Evolutionary conservation across 2,888 invertebrate species (phyloP).

Genomic region (Phoenoteleia sp.): DNA sequence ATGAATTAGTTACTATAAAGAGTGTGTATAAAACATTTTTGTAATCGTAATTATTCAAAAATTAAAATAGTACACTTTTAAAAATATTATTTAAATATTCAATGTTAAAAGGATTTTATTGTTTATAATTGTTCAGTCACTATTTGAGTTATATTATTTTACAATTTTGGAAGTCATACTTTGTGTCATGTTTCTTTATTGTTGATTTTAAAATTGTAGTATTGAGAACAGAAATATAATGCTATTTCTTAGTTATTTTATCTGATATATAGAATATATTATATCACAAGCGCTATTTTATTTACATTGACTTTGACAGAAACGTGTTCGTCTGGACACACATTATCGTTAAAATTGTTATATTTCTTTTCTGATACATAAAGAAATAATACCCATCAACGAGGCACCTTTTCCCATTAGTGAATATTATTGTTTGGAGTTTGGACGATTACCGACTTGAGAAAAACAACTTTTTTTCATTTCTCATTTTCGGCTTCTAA

Average conservation of each 20-base stretch:
- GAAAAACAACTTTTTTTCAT: background rate
- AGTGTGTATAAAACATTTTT: too few relatives aligned
- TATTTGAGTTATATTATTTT: background rate
- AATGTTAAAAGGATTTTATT: too few relatives aligned
- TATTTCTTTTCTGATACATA: constrained; percentile 24
- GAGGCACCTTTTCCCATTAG: constrained; percentile 58
- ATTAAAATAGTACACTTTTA: too few relatives aligned
- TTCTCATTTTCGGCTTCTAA: background rate
- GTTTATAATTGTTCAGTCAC: too few relatives aligned
- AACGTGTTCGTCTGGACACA: background rate
- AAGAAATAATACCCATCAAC: constrained; percentile 43
- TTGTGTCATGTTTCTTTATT: background rate
- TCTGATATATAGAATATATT: background rate
- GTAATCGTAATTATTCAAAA: too few relatives aligned
- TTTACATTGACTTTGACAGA: constrained; percentile 15
- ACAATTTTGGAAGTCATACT: background rate
- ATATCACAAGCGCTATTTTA: constrained; percentile 11
- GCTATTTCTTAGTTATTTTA: background rate
- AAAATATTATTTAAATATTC: too few relatives aligned
- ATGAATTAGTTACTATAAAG: too few relatives aligned
- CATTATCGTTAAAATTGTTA: background rate
- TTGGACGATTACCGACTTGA: constrained; percentile 72
- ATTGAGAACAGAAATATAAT: background rate
- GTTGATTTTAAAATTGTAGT: background rate
- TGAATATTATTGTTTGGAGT: constrained; percentile 77